Evolutionary conservation across 2,113 vertebrate species (phyloP).

Genomic region (Zeus faber): DNA sequence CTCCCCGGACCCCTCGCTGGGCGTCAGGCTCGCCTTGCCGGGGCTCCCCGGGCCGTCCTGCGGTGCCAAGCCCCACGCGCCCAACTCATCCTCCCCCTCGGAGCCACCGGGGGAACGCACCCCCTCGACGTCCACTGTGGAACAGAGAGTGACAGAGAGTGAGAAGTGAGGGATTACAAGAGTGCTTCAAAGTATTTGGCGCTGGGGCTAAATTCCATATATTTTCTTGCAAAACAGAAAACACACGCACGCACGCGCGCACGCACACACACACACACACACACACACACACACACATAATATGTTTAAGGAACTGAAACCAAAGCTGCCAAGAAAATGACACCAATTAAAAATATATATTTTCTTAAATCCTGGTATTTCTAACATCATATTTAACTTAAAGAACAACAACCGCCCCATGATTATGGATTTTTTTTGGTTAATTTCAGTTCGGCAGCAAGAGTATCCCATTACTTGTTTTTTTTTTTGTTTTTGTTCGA

Average conservation of each 20-base stretch:
- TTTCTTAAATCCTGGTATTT: conserved; percentile 16
- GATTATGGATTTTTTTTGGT: conserved; percentile 7
- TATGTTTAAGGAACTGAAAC: conserved; percentile 31
- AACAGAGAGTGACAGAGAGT: background rate
- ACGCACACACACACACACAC: too few species aligned
- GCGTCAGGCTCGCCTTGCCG: conserved; percentile 71
- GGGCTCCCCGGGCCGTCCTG: conserved; percentile 69
- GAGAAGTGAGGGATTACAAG: too few species aligned
- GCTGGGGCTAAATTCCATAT: too few species aligned
- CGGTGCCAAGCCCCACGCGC: conserved; percentile 69
- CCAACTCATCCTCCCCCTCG: conserved; percentile 76
- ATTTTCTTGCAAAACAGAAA: background rate
- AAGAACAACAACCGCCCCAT: background rate
- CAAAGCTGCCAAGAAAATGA: conserved; percentile 6
- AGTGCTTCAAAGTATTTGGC: too few species aligned
- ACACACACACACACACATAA: background rate
- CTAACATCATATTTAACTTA: background rate
- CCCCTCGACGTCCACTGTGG: conserved; percentile 63
- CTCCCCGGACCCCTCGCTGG: conserved; percentile 72
- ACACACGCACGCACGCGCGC: too few species aligned
- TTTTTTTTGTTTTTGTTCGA: too few species aligned
- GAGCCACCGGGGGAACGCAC: conserved; percentile 70
- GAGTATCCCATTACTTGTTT: conserved; percentile 7
- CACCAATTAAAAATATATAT: conserved; percentile 13
- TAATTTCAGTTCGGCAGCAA: conserved; percentile 4